A percentile compares a stretch with the other conserved stretches of the same genome.
Conservation (phyloP, 2,888 invertebrate species). For the Drepana falcataria region DNA sequence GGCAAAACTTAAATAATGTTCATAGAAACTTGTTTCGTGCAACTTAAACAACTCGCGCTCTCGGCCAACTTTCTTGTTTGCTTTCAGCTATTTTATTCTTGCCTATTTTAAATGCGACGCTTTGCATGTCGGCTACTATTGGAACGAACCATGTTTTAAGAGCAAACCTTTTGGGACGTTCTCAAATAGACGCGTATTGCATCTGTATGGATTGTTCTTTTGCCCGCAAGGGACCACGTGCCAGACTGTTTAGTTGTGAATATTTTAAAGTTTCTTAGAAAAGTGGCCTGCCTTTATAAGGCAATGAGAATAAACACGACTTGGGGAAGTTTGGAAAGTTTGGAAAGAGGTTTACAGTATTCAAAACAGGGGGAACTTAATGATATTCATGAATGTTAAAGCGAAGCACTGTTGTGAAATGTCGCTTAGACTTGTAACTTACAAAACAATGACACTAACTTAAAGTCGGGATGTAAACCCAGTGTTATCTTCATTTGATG, state of each 20-base stretch:
- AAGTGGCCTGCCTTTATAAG: constrained; percentile 45
- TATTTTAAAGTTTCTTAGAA: constrained; percentile 41
- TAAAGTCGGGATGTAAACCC: constrained; percentile 66
- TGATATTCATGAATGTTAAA: constrained; percentile 74
- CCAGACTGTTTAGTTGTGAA: constrained; percentile 40
- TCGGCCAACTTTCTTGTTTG: constrained; percentile 60
- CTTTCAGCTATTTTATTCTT: constrained; percentile 58
- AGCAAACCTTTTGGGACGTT: constrained; percentile 58
- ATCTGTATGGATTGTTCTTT: constrained; percentile 54
- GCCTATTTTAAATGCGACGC: constrained; percentile 56
- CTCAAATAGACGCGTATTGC: constrained; percentile 61
- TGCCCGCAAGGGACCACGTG: constrained; percentile 39
- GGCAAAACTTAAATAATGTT: constrained; percentile 67
- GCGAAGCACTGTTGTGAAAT: constrained; percentile 64
- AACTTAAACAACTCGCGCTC: constrained; percentile 41
- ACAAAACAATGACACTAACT: constrained; percentile 74
- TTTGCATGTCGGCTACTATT: constrained; percentile 63
- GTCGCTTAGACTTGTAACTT: constrained; percentile 71
- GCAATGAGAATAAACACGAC: constrained; percentile 60
- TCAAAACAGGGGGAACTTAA: constrained; percentile 67
- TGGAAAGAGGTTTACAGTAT: constrained; percentile 52
- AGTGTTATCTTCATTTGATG: constrained; percentile 67
- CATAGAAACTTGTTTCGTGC: constrained; percentile 62
- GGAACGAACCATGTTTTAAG: constrained; percentile 53
- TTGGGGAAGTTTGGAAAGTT: constrained; percentile 44